Percentiles rank a stretch among this genome's conserved stretches.
These are phyloP conservation scores for Noctua janthe DNA, from an alignment of 2,888 invertebrate genomes.

Conservation along the genomic window DNA sequence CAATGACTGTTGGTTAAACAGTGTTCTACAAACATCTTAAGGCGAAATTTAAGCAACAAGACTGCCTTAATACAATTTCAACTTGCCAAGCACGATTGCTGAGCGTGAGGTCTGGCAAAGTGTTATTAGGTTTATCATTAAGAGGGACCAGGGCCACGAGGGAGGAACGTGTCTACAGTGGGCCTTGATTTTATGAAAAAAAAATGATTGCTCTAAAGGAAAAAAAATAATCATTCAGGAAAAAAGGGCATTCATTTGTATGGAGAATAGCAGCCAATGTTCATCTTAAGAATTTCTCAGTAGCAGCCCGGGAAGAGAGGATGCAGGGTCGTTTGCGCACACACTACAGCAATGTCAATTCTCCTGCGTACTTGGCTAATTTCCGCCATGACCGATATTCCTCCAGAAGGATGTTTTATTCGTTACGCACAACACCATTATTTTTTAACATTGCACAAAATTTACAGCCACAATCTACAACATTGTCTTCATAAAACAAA, in stretches of 20 bases:
- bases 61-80: neutral
- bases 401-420: neutral
- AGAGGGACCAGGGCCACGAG: too few relatives aligned
- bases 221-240: too few relatives aligned
- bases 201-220: too few relatives aligned
- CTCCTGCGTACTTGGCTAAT: neutral
- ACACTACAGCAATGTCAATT: neutral
- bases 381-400: neutral
- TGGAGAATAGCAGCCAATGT: too few relatives aligned
- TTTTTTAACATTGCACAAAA: neutral
- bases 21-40: neutral
- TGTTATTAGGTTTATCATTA: neutral
- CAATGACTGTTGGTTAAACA: neutral
- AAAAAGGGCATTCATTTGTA: too few relatives aligned
- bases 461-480: too few relatives aligned
- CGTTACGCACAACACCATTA: neutral
- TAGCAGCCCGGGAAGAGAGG: too few relatives aligned
- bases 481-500: neutral
- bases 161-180: too few relatives aligned
- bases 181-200: too few relatives aligned
- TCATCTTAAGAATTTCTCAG: neutral
- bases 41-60: neutral
- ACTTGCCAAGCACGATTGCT: neutral
- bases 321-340: neutral
- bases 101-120: neutral